phyloP scores from a whole-genome alignment of 2,888 invertebrate species.

The Cephus pulcher region DNA sequence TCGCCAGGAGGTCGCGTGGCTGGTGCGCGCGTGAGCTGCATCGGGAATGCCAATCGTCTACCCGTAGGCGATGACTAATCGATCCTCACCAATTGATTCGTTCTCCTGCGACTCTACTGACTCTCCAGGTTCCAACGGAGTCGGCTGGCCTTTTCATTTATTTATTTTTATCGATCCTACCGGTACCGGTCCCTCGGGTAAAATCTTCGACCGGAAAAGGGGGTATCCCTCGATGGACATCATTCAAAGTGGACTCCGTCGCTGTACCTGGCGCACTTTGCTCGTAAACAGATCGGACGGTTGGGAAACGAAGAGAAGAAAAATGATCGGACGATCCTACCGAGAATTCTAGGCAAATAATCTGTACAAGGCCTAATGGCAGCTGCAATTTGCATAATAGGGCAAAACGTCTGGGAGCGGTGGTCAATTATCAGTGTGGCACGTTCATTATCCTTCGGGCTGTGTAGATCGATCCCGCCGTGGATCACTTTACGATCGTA shows the following conservation, averaged over 20 bases:
- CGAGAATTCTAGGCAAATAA: conserved; percentile 11
- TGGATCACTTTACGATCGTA: conserved; percentile 1
- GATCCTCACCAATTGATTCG: conserved; percentile 57
- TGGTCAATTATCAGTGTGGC: neutral
- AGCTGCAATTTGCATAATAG: conserved; percentile 22
- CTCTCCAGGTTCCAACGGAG: neutral
- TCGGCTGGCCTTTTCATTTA: neutral
- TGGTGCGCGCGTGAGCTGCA: too few relatives aligned
- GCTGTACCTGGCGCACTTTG: neutral
- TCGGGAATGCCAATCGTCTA: conserved; percentile 38
- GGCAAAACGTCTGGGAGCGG: conserved; percentile 15
- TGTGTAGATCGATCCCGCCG: neutral
- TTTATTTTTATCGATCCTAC: neutral
- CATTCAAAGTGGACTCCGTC: neutral
- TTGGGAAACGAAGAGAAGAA: neutral
- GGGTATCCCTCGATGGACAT: neutral
- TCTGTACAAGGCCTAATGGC: conserved; percentile 19
- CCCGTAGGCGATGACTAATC: conserved; percentile 64
- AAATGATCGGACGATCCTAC: neutral
- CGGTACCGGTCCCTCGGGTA: neutral
- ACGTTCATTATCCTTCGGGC: neutral
- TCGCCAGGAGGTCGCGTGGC: conserved; percentile 1
- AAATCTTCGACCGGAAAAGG: neutral
- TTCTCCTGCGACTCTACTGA: neutral
- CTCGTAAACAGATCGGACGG: neutral